Evolutionary conservation across 2,113 vertebrate species (phyloP).

Genomic region (Symphodus melops): DNA sequence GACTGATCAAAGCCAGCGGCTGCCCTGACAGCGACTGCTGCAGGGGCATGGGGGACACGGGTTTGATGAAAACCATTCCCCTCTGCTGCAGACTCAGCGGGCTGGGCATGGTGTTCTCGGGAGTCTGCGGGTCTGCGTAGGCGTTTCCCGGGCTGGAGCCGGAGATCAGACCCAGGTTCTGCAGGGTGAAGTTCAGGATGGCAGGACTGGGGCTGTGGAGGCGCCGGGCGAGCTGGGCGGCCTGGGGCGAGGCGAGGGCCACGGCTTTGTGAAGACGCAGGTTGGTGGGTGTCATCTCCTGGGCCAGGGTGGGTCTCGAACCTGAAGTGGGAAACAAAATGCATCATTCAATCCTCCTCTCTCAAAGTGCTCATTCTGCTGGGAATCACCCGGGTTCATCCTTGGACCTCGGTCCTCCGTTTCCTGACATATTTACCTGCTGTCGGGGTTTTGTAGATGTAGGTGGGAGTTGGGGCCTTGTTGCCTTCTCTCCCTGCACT

Average conservation of each 20-base stretch:
- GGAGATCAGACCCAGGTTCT: conserved; percentile 90
- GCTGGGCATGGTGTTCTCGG: conserved; percentile 70
- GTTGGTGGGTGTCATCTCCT: conserved; percentile 88
- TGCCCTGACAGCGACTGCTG: conserved; percentile 65
- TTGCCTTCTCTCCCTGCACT: conserved; percentile 71
- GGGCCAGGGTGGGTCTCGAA: conserved; percentile 81
- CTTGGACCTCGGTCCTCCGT: too few relatives aligned
- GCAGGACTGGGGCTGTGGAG: conserved; percentile 86
- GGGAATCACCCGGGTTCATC: too few relatives aligned
- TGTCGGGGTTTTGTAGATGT: conserved; percentile 86
- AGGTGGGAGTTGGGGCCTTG: conserved; percentile 81
- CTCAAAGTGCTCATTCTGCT: too few relatives aligned
- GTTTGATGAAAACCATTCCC: conserved; percentile 83
- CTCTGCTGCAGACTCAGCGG: conserved; percentile 76
- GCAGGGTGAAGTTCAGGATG: conserved; percentile 93
- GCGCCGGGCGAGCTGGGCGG: conserved; percentile 71
- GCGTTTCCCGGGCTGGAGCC: conserved; percentile 58
- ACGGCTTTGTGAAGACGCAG: conserved; percentile 73
- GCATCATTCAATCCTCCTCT: too few relatives aligned
- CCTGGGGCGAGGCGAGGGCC: conserved; percentile 73
- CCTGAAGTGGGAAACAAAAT: conserved; percentile 79
- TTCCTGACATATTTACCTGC: conserved; percentile 75
- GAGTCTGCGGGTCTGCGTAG: conserved; percentile 46
- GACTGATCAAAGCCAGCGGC: conserved; percentile 69
- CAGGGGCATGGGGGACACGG: conserved; percentile 59